These are phyloP conservation scores for Zeuzera pyrina DNA, from an alignment of 2,888 invertebrate genomes.

Conservation along the genomic window DNA sequence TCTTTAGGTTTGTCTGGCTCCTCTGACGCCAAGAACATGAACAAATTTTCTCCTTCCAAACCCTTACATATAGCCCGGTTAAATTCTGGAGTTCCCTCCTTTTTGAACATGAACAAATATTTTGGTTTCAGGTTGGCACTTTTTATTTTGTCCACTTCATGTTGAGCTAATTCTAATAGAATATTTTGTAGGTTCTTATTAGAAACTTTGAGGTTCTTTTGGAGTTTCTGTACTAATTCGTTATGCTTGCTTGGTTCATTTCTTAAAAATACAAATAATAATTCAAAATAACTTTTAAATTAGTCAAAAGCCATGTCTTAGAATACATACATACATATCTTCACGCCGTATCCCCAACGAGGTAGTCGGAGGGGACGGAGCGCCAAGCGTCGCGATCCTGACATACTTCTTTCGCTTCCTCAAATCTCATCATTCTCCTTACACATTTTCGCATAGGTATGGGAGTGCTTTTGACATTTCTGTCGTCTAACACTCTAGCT, in stretches of 20 bases:
- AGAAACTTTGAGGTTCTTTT: conserved; percentile 76
- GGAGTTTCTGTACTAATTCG: conserved; percentile 81
- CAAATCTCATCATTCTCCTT: too few species aligned
- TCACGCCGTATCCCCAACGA: too few species aligned
- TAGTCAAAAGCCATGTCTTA: too few species aligned
- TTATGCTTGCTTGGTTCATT: conserved; percentile 80
- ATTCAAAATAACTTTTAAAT: too few species aligned
- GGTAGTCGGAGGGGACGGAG: too few species aligned
- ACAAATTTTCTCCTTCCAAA: conserved; percentile 70
- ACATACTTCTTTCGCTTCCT: too few species aligned
- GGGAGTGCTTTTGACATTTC: too few species aligned
- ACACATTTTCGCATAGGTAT: too few species aligned
- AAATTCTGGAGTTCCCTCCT: conserved; percentile 86
- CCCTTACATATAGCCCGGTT: conserved; percentile 79
- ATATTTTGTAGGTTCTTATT: conserved; percentile 78
- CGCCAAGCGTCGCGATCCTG: too few species aligned
- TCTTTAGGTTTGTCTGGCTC: conserved; percentile 75
- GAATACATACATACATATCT: too few species aligned
- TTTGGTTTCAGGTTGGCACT: conserved; percentile 56
- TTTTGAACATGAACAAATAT: conserved; percentile 75
- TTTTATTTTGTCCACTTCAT: conserved; percentile 77
- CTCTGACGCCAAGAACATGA: conserved; percentile 80
- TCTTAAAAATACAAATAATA: conserved; percentile 67
- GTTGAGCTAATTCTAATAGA: conserved; percentile 78
- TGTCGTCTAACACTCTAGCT: too few species aligned